Percentiles rank a stretch among this genome's conserved stretches.
phyloP scores from a whole-genome alignment of 2,888 invertebrate genomes.

The Lepidocyrtinus sp. region DNA sequence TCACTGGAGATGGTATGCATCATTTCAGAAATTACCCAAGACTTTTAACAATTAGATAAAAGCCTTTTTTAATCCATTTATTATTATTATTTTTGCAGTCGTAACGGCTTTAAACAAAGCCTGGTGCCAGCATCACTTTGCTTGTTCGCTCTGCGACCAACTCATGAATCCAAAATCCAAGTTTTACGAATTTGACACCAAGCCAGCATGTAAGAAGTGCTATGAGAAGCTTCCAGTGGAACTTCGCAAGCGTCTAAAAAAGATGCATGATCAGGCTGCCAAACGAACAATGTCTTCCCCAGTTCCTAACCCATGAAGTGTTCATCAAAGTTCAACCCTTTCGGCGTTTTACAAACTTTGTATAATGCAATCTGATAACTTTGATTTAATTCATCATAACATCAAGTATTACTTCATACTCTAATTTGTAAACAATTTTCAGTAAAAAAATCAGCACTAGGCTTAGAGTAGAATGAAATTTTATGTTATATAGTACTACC shows the following conservation, averaged over 20 bases:
- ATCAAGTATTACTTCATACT: no score
- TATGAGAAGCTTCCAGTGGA: constrained; percentile 97
- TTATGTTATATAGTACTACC: no score
- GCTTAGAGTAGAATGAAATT: no score
- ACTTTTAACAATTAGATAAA: constrained; percentile 21
- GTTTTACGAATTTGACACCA: constrained; percentile 99
- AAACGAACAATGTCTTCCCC: constrained; percentile 65
- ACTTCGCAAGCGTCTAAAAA: constrained; percentile 90
- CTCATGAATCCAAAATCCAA: constrained; percentile 97
- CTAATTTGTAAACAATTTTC: no score
- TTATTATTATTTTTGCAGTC: constrained; percentile 79
- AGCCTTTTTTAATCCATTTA: constrained; percentile 40
- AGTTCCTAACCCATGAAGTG: constrained; percentile 48
- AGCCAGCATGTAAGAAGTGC: constrained; percentile 98
- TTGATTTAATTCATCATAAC: no score
- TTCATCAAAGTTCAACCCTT: no score
- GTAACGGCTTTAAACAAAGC: constrained; percentile 99
- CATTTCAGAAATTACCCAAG: not conserved
- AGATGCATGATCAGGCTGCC: constrained; percentile 87
- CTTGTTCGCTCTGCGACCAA: constrained; percentile 96
- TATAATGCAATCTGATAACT: no score
- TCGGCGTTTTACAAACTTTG: no score
- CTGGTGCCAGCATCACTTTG: constrained; percentile 99
- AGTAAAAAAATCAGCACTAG: no score
- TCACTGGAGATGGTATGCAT: constrained; percentile 95